phyloP scores from a whole-genome alignment of 2,888 invertebrate genomes.

The Chironomus tentans region DNA sequence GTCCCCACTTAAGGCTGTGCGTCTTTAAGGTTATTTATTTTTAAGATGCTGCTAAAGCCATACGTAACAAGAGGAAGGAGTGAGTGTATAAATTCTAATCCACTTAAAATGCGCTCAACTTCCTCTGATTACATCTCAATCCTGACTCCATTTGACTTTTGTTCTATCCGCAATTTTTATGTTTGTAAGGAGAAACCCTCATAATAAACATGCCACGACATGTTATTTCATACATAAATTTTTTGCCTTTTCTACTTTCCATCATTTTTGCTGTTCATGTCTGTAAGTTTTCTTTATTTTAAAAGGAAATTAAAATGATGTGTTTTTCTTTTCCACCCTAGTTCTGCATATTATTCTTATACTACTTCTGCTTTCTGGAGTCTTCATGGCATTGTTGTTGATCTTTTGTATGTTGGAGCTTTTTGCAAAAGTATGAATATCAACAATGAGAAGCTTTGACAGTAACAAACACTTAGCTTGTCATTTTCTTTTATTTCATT shows the following conservation, averaged over 20 bases:
- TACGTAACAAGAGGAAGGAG: too few species aligned
- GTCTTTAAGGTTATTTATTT: too few species aligned
- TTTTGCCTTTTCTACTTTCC: not conserved
- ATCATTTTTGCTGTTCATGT: not conserved
- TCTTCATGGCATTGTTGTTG: not conserved
- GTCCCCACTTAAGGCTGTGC: too few species aligned
- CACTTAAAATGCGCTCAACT: not conserved
- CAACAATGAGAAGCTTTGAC: not conserved
- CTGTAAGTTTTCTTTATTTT: not conserved
- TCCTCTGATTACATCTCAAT: not conserved
- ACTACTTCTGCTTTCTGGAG: not conserved
- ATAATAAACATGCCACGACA: not conserved
- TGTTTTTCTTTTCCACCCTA: not conserved
- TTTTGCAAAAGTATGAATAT: not conserved
- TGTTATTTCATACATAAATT: not conserved
- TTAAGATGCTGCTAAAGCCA: too few species aligned
- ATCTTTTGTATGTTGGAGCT: not conserved
- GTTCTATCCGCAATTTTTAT: too few species aligned
- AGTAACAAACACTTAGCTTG: not conserved
- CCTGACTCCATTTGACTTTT: not conserved
- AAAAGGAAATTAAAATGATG: constrained; percentile 14
- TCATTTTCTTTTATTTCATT: not conserved
- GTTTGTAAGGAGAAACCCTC: not conserved
- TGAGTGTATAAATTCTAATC: too few species aligned
- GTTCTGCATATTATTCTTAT: not conserved